phyloP scores from a whole-genome alignment of 2,797 vertebrate species.

The Scomberomorus guttatus region DNA sequence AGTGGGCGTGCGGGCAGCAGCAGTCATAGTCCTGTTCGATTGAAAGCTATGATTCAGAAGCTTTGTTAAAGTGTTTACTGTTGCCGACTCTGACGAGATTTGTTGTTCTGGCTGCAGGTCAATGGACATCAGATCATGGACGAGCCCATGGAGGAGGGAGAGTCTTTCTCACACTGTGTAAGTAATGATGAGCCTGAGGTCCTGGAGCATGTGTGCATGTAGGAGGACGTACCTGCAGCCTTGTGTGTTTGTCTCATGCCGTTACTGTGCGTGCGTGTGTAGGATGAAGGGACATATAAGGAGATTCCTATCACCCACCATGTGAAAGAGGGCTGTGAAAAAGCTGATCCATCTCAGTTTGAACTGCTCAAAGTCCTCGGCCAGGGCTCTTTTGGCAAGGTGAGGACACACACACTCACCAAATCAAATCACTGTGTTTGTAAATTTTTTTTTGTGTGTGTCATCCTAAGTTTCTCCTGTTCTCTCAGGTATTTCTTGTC shows the following conservation, averaged over 20 bases:
- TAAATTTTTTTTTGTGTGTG: background rate
- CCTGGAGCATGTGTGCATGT: background rate
- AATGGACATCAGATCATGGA: slow-evolving; percentile 97
- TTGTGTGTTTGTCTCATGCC: slow-evolving; percentile 21
- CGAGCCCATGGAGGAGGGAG: slow-evolving; percentile 97
- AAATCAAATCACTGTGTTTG: background rate
- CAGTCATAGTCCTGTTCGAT: slow-evolving; percentile 64
- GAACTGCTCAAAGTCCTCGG: slow-evolving; percentile 98
- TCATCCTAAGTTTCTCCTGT: slow-evolving; percentile 1
- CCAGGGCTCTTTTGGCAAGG: slow-evolving; percentile 98
- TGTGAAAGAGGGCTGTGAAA: slow-evolving; percentile 98
- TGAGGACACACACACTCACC: slow-evolving; percentile 74
- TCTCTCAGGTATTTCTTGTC: slow-evolving; percentile 94
- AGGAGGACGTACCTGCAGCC: background rate
- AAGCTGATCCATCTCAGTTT: slow-evolving; percentile 97
- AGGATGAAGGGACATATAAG: slow-evolving; percentile 95
- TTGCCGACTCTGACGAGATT: slow-evolving; percentile 49
- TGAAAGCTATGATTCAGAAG: slow-evolving; percentile 61
- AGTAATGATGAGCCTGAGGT: slow-evolving; percentile 79
- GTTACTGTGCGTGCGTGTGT: slow-evolving; percentile 42
- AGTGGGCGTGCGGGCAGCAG: slow-evolving; percentile 75
- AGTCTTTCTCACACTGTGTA: slow-evolving; percentile 93
- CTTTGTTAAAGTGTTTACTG: slow-evolving; percentile 59
- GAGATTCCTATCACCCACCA: slow-evolving; percentile 98
- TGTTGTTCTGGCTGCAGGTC: slow-evolving; percentile 84